Base-by-base conservation (phyloP, 2,888 invertebrate genomes). In the Melieria crassipennis region DNA sequence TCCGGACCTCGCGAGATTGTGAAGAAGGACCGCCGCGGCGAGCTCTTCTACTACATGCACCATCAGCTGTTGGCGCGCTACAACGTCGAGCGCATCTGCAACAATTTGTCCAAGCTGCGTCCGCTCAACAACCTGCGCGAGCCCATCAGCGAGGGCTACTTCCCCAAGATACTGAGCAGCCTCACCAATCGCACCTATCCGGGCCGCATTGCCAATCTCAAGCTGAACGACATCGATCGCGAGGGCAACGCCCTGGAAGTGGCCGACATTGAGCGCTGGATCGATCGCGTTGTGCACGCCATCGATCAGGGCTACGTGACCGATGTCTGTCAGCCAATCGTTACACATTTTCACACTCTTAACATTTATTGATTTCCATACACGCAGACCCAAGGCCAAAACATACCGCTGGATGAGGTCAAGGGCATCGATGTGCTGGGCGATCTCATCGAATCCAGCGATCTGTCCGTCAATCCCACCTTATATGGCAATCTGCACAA, bases 401-500 rank as follows among this genome's bases (percentile, higher is more conserved):
- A 82, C 47, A 79, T 82, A 30, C 78, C 80, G 1, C 71, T 86
- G 46, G 86, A 86, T 68, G 79, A 79, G 76, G 88, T 88, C 47
- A 89, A 88, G 0, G 95, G 95, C 16, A 94, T 95, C 78, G 93
- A 95, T 80, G 86, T 91, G 4, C 88, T 96, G 47, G 95, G 94
- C 42, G 93, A 95, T 85, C 88, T 95, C 73, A 87, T 95, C 79
- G 95, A 95, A 86, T 88, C 93, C 0, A 90, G 91, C 56, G 88
- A 89, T 60, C 84, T 94, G 47, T 91, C 93, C 43, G 88, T 90
- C 6, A 94, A 94, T 86, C 86, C 88, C 0, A 87, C 87, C 57
- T 89, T 91, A 81, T 94, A 94, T 83, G 95, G 95, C 0, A 92
- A 93, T 84, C 79, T 94, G 60, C 95, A 96, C 85, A 95, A 95